Percentiles rank a stretch among this genome's conserved stretches.
Conservation (phyloP, 2,113 vertebrate species). For the Notarius quadriscutis region DNA sequence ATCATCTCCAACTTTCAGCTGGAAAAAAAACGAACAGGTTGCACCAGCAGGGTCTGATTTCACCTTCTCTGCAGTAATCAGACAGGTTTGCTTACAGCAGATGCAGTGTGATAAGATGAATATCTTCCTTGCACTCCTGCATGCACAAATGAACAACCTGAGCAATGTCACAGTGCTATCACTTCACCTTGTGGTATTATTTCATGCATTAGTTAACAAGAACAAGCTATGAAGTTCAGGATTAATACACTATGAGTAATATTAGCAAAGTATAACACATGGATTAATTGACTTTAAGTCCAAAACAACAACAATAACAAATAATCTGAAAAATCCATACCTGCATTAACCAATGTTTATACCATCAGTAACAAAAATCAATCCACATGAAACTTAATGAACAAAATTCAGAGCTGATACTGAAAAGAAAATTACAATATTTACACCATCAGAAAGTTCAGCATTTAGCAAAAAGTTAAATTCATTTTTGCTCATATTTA, state of each 20-base stretch:
- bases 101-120: slow-evolving; percentile 19
- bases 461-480: not conserved
- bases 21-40: not conserved
- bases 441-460: not conserved
- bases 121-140: not conserved
- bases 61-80: not conserved
- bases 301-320: too few species aligned
- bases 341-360: not conserved
- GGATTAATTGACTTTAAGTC: not conserved
- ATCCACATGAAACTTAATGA: not conserved
- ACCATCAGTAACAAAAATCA: not conserved
- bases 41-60: slow-evolving; percentile 6
- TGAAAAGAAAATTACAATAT: not conserved
- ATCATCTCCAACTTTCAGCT: not conserved
- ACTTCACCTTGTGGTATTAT: not conserved
- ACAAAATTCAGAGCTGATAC: not conserved
- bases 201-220: not conserved
- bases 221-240: not conserved
- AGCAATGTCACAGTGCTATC: not conserved
- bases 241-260: not conserved
- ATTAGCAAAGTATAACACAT: not conserved
- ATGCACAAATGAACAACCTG: not conserved
- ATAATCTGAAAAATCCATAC: not conserved
- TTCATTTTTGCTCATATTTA: not conserved
- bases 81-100: slow-evolving; percentile 25